phyloP scores from a whole-genome alignment of 2,797 vertebrate species.

The Chelon auratus region DNA sequence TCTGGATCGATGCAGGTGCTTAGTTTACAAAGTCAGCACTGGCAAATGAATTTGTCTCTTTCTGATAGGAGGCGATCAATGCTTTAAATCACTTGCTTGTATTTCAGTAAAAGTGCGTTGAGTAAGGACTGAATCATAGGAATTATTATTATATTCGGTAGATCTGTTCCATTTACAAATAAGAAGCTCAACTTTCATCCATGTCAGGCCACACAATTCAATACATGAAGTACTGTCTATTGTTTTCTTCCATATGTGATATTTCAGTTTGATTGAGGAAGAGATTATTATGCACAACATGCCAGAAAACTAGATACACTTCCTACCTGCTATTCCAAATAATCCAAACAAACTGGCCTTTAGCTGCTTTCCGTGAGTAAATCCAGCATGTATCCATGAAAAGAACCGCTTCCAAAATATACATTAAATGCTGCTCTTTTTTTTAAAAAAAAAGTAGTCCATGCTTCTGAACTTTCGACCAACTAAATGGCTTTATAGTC shows the following conservation, averaged over 20 bases:
- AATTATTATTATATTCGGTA: background rate
- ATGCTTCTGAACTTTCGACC: constrained; percentile 46
- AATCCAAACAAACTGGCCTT: constrained; percentile 21
- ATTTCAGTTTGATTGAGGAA: background rate
- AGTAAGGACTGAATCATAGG: background rate
- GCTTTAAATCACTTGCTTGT: background rate
- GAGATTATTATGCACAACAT: background rate
- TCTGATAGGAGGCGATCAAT: constrained; percentile 19
- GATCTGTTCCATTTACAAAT: background rate
- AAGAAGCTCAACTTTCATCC: too few relatives aligned
- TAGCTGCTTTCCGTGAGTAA: constrained; percentile 31
- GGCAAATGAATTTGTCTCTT: constrained; percentile 16
- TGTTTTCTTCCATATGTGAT: background rate
- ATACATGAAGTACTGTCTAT: too few relatives aligned
- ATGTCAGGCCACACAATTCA: background rate
- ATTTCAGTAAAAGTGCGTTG: background rate
- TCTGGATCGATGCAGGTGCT: constrained; percentile 2
- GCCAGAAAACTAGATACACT: background rate
- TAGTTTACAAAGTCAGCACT: constrained; percentile 10
- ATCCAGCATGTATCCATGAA: constrained; percentile 5
- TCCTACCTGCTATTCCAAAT: constrained; percentile 62
- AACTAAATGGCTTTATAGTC: constrained; percentile 46
- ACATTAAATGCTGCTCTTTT: background rate
- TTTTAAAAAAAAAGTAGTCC: constrained; percentile 3
- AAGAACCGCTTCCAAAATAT: constrained; percentile 7